Percentiles rank a stretch among this genome's conserved stretches.
Evolutionary conservation across 1,140 invertebrate species (phyloP).

Genomic region (Drosophila repletoides): DNA sequence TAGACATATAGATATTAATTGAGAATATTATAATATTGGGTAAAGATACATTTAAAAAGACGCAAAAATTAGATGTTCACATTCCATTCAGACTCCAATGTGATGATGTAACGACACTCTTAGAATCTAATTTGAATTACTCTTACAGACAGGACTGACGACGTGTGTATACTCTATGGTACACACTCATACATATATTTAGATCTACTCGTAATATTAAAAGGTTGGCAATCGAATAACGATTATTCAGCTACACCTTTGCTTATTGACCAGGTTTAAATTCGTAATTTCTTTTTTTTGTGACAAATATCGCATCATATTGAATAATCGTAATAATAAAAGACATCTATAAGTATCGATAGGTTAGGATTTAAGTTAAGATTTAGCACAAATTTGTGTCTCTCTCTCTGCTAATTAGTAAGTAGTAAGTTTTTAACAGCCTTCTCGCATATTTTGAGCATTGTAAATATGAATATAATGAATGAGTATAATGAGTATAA

Average conservation of each 20-base stretch:
- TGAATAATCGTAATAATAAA: not conserved
- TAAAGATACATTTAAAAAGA: constrained; percentile 1
- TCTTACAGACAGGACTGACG: too few relatives aligned
- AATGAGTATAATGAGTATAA: not conserved
- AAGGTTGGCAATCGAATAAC: not conserved
- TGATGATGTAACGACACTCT: not conserved
- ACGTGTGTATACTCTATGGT: too few relatives aligned
- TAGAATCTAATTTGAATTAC: not conserved
- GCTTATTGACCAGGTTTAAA: constrained; percentile 19
- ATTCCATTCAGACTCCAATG: constrained; percentile 12
- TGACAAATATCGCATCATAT: constrained; percentile 15
- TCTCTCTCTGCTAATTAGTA: not conserved
- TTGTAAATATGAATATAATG: not conserved
- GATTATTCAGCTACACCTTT: not conserved
- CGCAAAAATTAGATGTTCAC: too few relatives aligned
- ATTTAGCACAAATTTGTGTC: not conserved
- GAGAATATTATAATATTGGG: constrained; percentile 10
- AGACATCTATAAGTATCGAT: too few relatives aligned
- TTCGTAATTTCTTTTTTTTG: constrained; percentile 23
- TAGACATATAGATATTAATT: constrained; percentile 33
- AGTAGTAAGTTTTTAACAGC: constrained; percentile 21
- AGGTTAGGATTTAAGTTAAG: too few relatives aligned
- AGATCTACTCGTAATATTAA: too few relatives aligned
- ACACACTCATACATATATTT: too few relatives aligned
- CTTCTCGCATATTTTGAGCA: constrained; percentile 38